phyloP scores from a whole-genome alignment of 2,113 vertebrate species.

The Perognathus longimembris region DNA sequence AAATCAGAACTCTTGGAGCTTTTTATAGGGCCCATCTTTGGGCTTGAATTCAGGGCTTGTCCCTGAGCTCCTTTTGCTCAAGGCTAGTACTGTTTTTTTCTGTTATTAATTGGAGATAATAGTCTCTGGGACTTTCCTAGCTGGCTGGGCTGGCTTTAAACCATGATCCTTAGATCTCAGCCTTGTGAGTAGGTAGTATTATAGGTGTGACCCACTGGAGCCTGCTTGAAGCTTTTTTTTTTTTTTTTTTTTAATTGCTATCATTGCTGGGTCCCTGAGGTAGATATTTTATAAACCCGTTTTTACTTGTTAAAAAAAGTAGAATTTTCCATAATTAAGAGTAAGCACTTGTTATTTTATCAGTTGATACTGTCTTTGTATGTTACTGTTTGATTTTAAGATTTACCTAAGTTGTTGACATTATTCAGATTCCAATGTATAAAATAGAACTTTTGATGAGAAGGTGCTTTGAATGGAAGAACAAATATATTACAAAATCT shows the following conservation, averaged over 20 bases:
- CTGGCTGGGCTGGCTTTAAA: no score
- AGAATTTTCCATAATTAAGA: slow-evolving; percentile 69
- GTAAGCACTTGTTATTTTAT: slow-evolving; percentile 69
- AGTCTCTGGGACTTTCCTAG: no score
- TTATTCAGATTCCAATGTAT: slow-evolving; percentile 70
- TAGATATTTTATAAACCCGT: slow-evolving; percentile 64
- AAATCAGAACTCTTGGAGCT: not conserved
- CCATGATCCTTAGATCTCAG: no score
- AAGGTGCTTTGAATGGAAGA: slow-evolving; percentile 64
- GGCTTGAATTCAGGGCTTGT: no score
- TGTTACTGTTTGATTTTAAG: slow-evolving; percentile 74
- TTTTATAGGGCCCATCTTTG: no score
- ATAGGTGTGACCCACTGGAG: no score
- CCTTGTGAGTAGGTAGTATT: no score
- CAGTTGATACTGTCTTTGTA: slow-evolving; percentile 69
- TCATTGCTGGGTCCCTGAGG: slow-evolving; percentile 1
- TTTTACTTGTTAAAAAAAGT: slow-evolving; percentile 67
- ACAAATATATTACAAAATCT: slow-evolving; percentile 63
- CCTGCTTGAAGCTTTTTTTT: no score
- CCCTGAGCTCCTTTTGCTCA: no score
- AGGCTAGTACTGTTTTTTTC: no score
- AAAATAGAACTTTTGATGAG: slow-evolving; percentile 63
- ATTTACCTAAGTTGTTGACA: slow-evolving; percentile 67
- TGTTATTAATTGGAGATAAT: no score
- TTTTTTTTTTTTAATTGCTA: not conserved